Conservation (phyloP, 1,140 invertebrate species). For the Drosophila subobscura region DNA sequence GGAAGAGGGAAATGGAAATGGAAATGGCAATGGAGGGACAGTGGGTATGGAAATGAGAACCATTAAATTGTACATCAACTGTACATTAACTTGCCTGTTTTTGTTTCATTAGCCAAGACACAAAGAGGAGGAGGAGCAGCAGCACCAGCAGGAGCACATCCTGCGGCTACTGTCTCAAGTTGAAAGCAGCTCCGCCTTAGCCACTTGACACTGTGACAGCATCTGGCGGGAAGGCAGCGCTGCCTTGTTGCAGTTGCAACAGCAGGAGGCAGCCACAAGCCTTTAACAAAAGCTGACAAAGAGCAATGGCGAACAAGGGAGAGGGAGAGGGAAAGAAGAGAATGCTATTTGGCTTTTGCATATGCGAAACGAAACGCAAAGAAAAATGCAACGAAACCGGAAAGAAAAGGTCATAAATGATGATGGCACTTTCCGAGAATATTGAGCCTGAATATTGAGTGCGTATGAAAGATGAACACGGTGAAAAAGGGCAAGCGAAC, state of each 20-base stretch:
- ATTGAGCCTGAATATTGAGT: slow-evolving; percentile 38
- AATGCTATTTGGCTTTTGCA: slow-evolving; percentile 67
- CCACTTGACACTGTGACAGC: slow-evolving; percentile 67
- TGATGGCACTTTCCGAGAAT: slow-evolving; percentile 49
- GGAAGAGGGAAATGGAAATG: no score
- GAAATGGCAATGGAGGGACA: slow-evolving; percentile 5
- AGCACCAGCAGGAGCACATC: slow-evolving; percentile 12
- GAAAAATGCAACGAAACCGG: slow-evolving; percentile 10
- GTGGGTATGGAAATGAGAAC: slow-evolving; percentile 27
- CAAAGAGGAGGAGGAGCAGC: slow-evolving; percentile 7
- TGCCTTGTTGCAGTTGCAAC: slow-evolving; percentile 19
- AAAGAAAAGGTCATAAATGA: slow-evolving; percentile 29
- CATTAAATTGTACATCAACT: slow-evolving; percentile 80
- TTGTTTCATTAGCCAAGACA: slow-evolving; percentile 74
- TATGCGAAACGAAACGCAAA: slow-evolving; percentile 27
- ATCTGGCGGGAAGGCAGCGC: not conserved
- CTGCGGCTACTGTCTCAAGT: slow-evolving; percentile 39
- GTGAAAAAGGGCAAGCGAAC: no score
- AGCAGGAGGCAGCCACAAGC: slow-evolving; percentile 35
- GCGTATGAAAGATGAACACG: slow-evolving; percentile 36
- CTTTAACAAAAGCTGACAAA: slow-evolving; percentile 43
- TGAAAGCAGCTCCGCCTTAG: slow-evolving; percentile 36
- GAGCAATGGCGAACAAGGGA: slow-evolving; percentile 9
- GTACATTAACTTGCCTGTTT: slow-evolving; percentile 80
- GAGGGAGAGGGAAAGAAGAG: slow-evolving; percentile 10